Conservation (phyloP, 2,113 vertebrate species). For the Ploceus nigricollis region DNA sequence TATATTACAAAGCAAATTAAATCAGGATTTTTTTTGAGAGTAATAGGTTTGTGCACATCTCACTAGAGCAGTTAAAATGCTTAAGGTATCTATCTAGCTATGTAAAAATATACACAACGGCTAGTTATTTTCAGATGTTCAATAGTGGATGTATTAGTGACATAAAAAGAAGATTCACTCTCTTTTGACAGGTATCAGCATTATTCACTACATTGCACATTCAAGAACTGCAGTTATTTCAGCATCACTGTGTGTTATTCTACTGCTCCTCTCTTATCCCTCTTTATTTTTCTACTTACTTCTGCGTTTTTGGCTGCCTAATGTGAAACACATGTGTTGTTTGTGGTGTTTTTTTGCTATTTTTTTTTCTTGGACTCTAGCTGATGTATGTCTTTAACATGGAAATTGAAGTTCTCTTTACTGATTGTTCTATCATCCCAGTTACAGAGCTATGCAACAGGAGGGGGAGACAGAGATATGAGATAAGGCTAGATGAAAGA, state of each 20-base stretch:
- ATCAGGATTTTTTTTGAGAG: not conserved
- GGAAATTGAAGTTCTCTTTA: not conserved
- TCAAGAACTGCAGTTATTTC: not conserved
- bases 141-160: not conserved
- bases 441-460: not conserved
- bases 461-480: not conserved
- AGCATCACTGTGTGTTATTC: not conserved
- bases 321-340: not conserved
- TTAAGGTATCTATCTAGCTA: not conserved
- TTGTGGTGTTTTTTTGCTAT: not conserved
- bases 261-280: not conserved
- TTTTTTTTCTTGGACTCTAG: not conserved
- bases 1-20: not conserved
- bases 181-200: not conserved
- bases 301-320: not conserved
- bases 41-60: not conserved
- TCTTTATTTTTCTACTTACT: not conserved
- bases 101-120: not conserved
- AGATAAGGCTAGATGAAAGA: not conserved
- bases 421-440: not conserved
- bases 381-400: not conserved
- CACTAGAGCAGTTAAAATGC: not conserved
- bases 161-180: not conserved
- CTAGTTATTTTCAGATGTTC: not conserved
- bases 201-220: not conserved